phyloP scores from a whole-genome alignment of 2,888 invertebrate genomes.

The Drosophila mettleri region DNA sequence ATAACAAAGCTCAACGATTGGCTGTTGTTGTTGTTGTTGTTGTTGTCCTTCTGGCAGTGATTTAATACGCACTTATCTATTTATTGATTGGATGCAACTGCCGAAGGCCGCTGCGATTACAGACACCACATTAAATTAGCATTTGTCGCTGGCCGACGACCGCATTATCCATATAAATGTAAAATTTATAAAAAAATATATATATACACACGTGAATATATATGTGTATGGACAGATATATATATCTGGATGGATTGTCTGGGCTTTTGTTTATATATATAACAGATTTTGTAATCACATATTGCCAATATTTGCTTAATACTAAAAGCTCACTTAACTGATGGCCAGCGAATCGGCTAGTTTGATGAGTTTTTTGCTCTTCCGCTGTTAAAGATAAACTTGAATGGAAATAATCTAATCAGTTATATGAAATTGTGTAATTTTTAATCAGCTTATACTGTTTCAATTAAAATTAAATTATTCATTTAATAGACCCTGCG shows the following conservation, averaged over 20 bases:
- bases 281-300: conserved; percentile 31
- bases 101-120: conserved; percentile 58
- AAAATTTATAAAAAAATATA: background rate
- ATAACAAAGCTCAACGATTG: background rate
- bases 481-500: too few relatives aligned
- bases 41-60: conserved; percentile 6
- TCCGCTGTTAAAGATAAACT: background rate
- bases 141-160: conserved; percentile 38
- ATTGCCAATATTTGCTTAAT: conserved; percentile 39
- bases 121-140: conserved; percentile 51
- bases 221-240: background rate
- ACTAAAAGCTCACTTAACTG: conserved; percentile 23
- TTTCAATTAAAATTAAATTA: background rate
- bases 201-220: conserved; percentile 1
- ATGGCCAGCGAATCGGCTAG: conserved; percentile 29
- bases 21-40: conserved; percentile 22
- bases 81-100: conserved; percentile 44
- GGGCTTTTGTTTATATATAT: conserved; percentile 16
- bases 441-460: background rate
- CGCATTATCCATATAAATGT: conserved; percentile 13
- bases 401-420: conserved; percentile 10
- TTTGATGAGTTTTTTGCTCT: conserved; percentile 4
- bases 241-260: background rate
- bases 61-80: conserved; percentile 35
- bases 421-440: background rate